Conservation (phyloP, 2,888 invertebrate genomes). For the Cephus pygmeus region DNA sequence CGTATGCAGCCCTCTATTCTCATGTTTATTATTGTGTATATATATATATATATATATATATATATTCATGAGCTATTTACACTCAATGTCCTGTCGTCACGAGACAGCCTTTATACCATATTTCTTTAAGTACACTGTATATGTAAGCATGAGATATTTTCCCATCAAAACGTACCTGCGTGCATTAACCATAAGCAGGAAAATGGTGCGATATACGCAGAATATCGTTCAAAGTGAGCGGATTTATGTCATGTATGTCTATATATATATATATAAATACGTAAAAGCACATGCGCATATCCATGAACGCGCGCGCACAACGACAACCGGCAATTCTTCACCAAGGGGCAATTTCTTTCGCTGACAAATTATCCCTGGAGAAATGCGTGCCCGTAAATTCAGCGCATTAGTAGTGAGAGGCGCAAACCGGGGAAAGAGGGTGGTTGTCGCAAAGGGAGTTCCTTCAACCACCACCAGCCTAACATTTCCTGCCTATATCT, state of each 20-base stretch:
- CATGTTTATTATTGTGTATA: too few species aligned
- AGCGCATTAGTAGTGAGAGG: conserved; percentile 21
- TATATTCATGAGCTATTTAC: too few species aligned
- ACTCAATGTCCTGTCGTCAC: too few species aligned
- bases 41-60: too few species aligned
- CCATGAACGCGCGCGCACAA: neutral
- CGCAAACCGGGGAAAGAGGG: neutral
- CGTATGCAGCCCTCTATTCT: too few species aligned
- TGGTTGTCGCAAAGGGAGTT: conserved; percentile 1
- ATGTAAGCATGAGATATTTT: neutral
- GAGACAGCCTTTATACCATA: too few species aligned
- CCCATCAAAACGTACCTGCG: neutral
- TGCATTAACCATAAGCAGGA: neutral
- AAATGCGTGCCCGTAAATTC: conserved; percentile 22
- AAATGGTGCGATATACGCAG: neutral
- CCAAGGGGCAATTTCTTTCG: conserved; percentile 22
- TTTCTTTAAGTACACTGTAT: too few species aligned
- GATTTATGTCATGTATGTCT: neutral
- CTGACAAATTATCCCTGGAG: conserved; percentile 24
- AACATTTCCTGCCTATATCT: too few species aligned
- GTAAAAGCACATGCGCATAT: neutral
- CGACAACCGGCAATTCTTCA: conserved; percentile 18
- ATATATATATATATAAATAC: neutral
- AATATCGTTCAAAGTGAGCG: neutral
- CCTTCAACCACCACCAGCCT: too few species aligned